phyloP scores from a whole-genome alignment of 2,888 invertebrate genomes.

The Galeopsomyia nigrocyanea region DNA sequence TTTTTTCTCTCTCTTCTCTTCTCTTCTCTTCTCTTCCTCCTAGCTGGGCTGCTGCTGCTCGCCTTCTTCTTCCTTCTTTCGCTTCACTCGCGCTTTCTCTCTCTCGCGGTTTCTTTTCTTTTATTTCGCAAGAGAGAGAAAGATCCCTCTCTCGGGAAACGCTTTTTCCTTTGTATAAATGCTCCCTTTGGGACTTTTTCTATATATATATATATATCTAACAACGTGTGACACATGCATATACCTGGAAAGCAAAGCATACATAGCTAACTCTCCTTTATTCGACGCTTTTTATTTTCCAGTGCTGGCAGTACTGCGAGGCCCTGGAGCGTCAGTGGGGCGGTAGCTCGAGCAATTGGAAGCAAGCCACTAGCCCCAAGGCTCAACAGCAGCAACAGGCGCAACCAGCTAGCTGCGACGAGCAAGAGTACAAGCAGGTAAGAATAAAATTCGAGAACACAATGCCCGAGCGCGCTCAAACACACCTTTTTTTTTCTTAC shows the following conservation, averaged over 20 bases:
- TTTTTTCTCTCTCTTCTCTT: conserved; percentile 15
- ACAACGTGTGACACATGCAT: too few relatives aligned
- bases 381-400: conserved; percentile 21
- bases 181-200: too few relatives aligned
- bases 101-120: conserved; percentile 2
- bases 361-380: neutral
- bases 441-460: conserved; percentile 48
- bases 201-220: too few relatives aligned
- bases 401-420: conserved; percentile 59
- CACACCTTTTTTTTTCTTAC: too few relatives aligned
- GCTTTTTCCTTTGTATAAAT: too few relatives aligned
- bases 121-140: neutral
- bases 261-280: too few relatives aligned
- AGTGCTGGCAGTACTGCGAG: conserved; percentile 66
- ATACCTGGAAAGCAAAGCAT: too few relatives aligned
- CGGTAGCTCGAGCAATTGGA: conserved; percentile 52
- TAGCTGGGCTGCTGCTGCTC: neutral
- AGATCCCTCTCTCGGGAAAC: too few relatives aligned
- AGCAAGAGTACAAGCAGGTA: conserved; percentile 60
- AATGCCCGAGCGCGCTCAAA: neutral
- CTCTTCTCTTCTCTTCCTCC: conserved; percentile 1
- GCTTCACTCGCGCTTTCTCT: conserved; percentile 3
- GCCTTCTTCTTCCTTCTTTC: too few relatives aligned
- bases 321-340: conserved; percentile 63
- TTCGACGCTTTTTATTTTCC: conserved; percentile 55